phyloP scores from a whole-genome alignment of 2,888 invertebrate species.

The Balanococcus diminutus region DNA sequence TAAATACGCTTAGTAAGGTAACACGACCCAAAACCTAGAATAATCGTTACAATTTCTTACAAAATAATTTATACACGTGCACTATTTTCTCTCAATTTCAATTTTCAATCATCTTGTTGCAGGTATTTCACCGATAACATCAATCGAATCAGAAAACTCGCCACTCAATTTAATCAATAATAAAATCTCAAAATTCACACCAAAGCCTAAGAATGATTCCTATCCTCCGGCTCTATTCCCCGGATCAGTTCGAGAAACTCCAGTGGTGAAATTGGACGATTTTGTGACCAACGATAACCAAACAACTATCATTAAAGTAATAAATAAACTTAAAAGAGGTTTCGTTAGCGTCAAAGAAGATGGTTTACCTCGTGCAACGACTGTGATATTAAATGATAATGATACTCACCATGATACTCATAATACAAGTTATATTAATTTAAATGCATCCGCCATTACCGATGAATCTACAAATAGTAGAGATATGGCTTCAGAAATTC shows the following conservation, averaged over 20 bases:
- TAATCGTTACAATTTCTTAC: too few species aligned
- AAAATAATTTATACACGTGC: too few species aligned
- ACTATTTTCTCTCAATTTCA: too few species aligned
- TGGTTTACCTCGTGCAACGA: background rate
- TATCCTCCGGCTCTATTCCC: background rate
- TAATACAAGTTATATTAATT: background rate
- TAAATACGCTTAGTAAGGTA: too few species aligned
- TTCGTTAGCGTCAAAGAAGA: background rate
- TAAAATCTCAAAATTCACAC: background rate
- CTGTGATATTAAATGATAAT: constrained; percentile 37
- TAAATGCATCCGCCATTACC: background rate
- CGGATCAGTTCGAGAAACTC: background rate
- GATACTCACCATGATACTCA: constrained; percentile 16
- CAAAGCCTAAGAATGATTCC: background rate
- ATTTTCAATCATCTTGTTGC: background rate
- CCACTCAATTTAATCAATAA: background rate
- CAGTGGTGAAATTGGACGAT: background rate
- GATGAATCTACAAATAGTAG: background rate
- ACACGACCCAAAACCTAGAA: too few species aligned
- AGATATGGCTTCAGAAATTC: background rate
- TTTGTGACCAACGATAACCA: background rate
- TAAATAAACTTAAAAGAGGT: background rate
- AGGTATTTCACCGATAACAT: background rate
- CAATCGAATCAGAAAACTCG: background rate
- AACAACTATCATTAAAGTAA: background rate